These are phyloP conservation scores for Trachurus trachurus DNA, from an alignment of 2,797 vertebrate species.

Conservation along the genomic window DNA sequence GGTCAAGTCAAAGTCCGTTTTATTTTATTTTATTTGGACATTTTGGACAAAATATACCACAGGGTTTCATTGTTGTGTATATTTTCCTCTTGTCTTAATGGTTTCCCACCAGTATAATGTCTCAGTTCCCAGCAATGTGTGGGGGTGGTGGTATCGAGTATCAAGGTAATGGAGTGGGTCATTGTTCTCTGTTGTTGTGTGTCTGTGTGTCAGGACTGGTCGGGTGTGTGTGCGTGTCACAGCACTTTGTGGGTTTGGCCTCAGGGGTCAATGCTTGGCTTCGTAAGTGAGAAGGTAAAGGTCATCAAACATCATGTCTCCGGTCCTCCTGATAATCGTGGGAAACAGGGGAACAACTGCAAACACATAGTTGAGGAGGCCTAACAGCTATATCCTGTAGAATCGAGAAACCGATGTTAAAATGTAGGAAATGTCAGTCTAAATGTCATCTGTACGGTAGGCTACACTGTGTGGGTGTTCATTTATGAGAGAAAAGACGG, in stretches of 20 bases:
- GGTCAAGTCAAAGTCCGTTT: no score
- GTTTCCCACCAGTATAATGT: slow-evolving; percentile 74
- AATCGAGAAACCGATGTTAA: background rate
- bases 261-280: background rate
- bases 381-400: slow-evolving; percentile 2
- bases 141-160: slow-evolving; percentile 53
- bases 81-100: slow-evolving; percentile 26
- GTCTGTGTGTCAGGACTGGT: slow-evolving; percentile 3
- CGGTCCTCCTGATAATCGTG: slow-evolving; percentile 1
- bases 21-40: background rate
- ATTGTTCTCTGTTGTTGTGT: slow-evolving; percentile 16
- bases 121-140: slow-evolving; percentile 43
- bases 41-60: background rate
- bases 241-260: slow-evolving; percentile 11
- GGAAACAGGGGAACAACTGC: background rate
- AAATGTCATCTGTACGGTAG: background rate
- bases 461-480: slow-evolving; percentile 9
- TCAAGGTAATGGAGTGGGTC: slow-evolving; percentile 57
- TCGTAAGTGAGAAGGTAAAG: slow-evolving; percentile 1
- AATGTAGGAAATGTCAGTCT: background rate
- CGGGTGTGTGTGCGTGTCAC: background rate
- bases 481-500: slow-evolving; percentile 11
- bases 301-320: slow-evolving; percentile 19
- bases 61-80: slow-evolving; percentile 7
- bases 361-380: background rate